Percentiles rank a stretch among this genome's conserved stretches.
These are phyloP conservation scores for Sandelia bainsii DNA, from an alignment of 2,797 vertebrate species.

Conservation along the genomic window DNA sequence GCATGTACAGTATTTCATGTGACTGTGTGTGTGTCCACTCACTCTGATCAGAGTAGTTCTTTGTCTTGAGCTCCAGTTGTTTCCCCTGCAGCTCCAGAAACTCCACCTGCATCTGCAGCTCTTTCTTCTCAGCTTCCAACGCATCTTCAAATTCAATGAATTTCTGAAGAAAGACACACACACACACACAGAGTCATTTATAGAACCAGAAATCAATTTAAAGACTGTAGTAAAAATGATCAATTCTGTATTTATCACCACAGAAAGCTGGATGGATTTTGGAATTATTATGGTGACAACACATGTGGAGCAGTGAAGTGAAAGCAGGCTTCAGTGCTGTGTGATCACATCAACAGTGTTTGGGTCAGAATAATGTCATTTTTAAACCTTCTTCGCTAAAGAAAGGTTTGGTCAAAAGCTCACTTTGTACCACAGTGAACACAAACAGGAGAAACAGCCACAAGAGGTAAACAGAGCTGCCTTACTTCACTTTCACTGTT, in stretches of 20 bases:
- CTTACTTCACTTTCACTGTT: conserved; percentile 19
- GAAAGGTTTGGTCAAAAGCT: not conserved
- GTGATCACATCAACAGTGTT: not conserved
- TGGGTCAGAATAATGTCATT: not conserved
- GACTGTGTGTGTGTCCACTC: conserved; percentile 66
- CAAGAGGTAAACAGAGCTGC: conserved; percentile 13
- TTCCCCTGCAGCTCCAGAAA: conserved; percentile 94
- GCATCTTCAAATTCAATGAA: conserved; percentile 99
- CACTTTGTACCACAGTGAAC: too few species aligned
- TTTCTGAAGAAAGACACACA: conserved; percentile 82
- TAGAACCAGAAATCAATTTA: not conserved
- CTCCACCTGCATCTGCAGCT: conserved; percentile 94
- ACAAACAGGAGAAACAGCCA: not conserved
- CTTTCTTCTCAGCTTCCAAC: conserved; percentile 98
- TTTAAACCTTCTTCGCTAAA: not conserved
- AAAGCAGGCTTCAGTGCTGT: not conserved
- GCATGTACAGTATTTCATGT: not conserved
- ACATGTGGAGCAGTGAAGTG: not conserved
- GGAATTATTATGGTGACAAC: too few species aligned
- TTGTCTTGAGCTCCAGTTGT: conserved; percentile 96
- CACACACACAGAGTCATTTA: not conserved
- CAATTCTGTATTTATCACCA: not conserved
- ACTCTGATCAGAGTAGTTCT: conserved; percentile 98
- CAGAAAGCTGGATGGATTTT: too few species aligned
- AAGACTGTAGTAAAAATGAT: not conserved